Percentiles rank a stretch among this genome's conserved stretches.
Evolutionary conservation across 1,140 invertebrate genomes (phyloP).

Genomic region (Asobara japonica): DNA sequence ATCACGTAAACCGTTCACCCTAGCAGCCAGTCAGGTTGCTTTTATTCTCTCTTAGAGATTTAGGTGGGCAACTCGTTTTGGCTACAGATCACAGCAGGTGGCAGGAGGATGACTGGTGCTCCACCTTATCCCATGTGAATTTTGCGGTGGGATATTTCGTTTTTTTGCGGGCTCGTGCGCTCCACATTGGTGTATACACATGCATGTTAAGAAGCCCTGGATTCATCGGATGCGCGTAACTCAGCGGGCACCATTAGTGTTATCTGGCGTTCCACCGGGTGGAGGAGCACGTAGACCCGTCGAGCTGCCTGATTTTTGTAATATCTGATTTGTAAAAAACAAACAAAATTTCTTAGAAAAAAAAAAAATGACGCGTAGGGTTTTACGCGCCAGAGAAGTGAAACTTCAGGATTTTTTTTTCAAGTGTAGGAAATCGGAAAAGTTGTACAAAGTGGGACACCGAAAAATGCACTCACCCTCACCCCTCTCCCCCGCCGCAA

Average conservation of each 20-base stretch:
- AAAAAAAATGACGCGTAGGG: too few relatives aligned
- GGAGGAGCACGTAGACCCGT: too few relatives aligned
- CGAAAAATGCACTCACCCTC: too few relatives aligned
- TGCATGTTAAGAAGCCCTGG: background rate
- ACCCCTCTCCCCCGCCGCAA: too few relatives aligned
- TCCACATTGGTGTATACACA: constrained; percentile 1
- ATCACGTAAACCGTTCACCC: constrained; percentile 1
- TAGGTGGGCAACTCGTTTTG: constrained; percentile 42
- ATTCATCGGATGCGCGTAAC: constrained; percentile 49
- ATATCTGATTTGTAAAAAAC: too few relatives aligned
- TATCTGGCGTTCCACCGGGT: constrained; percentile 46
- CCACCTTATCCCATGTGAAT: background rate
- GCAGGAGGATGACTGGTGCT: constrained; percentile 1
- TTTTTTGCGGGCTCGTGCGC: background rate
- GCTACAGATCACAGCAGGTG: constrained; percentile 57
- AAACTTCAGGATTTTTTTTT: too few relatives aligned
- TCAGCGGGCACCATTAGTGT: constrained; percentile 58
- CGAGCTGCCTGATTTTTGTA: too few relatives aligned
- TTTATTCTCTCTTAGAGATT: constrained; percentile 36
- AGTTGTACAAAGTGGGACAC: too few relatives aligned
- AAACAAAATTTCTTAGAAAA: too few relatives aligned
- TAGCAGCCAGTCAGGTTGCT: background rate
- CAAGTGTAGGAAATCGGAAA: too few relatives aligned
- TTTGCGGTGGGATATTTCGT: background rate
- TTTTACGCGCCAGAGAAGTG: too few relatives aligned